Evolutionary conservation across 2,113 vertebrate genomes (phyloP).

Genomic region (Oreocharis arfaki): DNA sequence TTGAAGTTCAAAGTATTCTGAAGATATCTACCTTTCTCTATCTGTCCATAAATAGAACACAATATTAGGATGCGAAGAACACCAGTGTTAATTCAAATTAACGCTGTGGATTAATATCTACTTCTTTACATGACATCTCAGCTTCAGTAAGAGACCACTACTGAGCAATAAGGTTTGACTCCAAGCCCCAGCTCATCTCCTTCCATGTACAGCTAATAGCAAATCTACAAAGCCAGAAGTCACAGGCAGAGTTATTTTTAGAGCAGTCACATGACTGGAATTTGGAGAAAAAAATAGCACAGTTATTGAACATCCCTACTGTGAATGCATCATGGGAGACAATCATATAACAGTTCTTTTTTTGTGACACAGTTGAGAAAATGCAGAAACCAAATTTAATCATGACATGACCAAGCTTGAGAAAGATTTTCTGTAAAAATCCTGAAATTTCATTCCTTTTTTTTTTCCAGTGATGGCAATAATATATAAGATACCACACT

Average conservation of each 20-base stretch:
- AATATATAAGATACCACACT: background rate
- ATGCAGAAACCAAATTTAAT: slow-evolving; percentile 2
- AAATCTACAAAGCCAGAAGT: slow-evolving; percentile 15
- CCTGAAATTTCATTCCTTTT: background rate
- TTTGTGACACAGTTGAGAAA: background rate
- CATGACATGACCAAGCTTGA: background rate
- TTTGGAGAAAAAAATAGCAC: slow-evolving; percentile 24
- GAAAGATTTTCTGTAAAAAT: background rate
- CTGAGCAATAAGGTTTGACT: background rate
- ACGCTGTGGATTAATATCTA: background rate
- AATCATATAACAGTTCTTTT: background rate
- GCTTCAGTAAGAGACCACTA: background rate
- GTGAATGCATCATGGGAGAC: background rate
- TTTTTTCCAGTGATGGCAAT: background rate
- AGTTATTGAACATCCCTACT: slow-evolving; percentile 33
- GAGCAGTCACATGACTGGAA: slow-evolving; percentile 10
- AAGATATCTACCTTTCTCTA: background rate
- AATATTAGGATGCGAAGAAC: background rate
- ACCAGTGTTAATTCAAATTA: background rate
- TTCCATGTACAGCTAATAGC: background rate
- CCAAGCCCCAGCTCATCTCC: background rate
- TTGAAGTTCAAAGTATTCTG: background rate
- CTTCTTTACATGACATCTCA: background rate
- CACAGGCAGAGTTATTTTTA: slow-evolving; percentile 37
- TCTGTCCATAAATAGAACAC: background rate